These are phyloP conservation scores for Engystomops pustulosus DNA, from an alignment of 2,113 vertebrate genomes.

Conservation along the genomic window DNA sequence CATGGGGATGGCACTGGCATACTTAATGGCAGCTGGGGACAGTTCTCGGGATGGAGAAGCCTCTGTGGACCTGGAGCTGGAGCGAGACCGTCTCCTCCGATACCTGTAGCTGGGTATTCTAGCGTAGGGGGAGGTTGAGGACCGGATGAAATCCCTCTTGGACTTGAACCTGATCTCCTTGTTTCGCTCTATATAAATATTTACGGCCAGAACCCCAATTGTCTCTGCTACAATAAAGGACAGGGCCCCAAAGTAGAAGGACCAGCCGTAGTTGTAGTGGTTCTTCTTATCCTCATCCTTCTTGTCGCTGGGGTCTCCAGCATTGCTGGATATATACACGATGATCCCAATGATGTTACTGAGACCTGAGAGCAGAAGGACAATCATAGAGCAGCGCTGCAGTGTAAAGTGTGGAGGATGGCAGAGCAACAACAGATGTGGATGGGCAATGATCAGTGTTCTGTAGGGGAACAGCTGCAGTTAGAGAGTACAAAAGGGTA, in stretches of 20 bases:
- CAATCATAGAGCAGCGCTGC: neutral
- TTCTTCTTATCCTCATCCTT: slow-evolving; percentile 94
- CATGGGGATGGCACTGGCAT: slow-evolving; percentile 83
- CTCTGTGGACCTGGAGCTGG: slow-evolving; percentile 92
- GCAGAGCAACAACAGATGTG: neutral
- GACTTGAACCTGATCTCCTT: slow-evolving; percentile 91
- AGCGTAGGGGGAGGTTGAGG: slow-evolving; percentile 91
- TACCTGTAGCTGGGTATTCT: slow-evolving; percentile 96
- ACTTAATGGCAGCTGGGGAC: slow-evolving; percentile 86
- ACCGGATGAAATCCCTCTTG: slow-evolving; percentile 87
- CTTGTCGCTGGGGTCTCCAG: slow-evolving; percentile 94
- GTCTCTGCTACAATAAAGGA: slow-evolving; percentile 97
- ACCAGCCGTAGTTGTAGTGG: slow-evolving; percentile 97
- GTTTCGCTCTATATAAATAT: slow-evolving; percentile 98
- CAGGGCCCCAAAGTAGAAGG: slow-evolving; percentile 96
- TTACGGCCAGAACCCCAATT: slow-evolving; percentile 93
- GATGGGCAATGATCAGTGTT: no score
- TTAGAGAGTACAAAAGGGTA: neutral
- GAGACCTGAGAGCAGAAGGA: slow-evolving; percentile 77
- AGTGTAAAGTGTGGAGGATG: neutral
- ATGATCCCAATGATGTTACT: slow-evolving; percentile 99
- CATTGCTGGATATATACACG: slow-evolving; percentile 98
- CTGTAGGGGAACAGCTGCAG: neutral
- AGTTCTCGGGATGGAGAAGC: slow-evolving; percentile 87
- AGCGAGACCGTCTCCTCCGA: slow-evolving; percentile 85